Evolutionary conservation across 2,797 vertebrate genomes (phyloP), one percentile per base, ranked within the genome.

Genomic region (Melanotaenia nigrans): DNA sequence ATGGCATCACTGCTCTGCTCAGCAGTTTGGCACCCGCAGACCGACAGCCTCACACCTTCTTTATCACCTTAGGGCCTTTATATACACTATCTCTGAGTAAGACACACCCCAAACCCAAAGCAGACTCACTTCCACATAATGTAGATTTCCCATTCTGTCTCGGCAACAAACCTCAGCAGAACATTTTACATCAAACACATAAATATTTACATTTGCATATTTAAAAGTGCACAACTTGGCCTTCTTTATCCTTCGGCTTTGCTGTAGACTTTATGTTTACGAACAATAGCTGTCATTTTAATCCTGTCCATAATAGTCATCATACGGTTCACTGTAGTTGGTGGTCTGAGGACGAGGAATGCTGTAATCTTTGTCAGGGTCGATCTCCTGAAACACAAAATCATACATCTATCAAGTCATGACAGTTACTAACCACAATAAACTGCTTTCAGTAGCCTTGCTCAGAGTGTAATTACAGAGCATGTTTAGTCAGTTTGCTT

Each of bases 291-390:
- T 57, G 16, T 2, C 4, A 6, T 36, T 71, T 81, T 71, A 92
- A 20, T 89, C 59, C 0, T 51, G 75, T 61, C 66, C 81, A 1
- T 94, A 94, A 78, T 92, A 92, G 33, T 92, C 89, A n/a, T 93
- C 92, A 2, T 93, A 94, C 2, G 93, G 92, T 24, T 93, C 87
- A 0, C 49, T 64, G 75, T 81, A 92, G 90, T 93, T 93, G 68
- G 93, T 94, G 35, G 94, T 87, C 84, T 95, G 89, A 53, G 95
- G 93, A 1, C 96, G 93, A 61, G 96, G 96, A 57, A 97, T 97
- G 85, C 90, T 92, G 90, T 95, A 97, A 40, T 96, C 94, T 73
- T 84, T 95, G 53, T 89, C 77, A 0, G 93, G 71, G 65, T 94
- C 90, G 0, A 96, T 93, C 40, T 94, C 91, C 96, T 97, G 92